Conservation (phyloP, 1,140 invertebrate genomes). For the Penaeus chinensis region DNA sequence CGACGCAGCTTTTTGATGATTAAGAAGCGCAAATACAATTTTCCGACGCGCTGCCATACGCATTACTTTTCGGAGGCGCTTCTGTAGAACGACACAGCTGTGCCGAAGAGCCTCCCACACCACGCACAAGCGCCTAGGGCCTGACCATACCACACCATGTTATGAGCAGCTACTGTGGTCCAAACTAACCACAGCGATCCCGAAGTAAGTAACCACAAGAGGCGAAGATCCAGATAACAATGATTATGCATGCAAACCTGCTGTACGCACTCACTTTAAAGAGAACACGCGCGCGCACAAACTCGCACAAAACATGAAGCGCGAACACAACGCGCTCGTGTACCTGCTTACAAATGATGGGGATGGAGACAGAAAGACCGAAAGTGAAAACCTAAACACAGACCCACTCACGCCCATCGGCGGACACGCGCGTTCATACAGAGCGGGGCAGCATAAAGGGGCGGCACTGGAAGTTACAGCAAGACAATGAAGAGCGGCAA, state of each 20-base stretch:
- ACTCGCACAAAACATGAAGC: neutral
- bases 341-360: neutral
- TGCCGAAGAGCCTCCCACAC: too few species aligned
- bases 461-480: neutral
- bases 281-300: neutral
- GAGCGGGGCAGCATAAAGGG: neutral
- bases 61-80: too few species aligned
- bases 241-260: too few species aligned
- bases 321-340: neutral
- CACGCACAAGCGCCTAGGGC: too few species aligned
- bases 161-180: too few species aligned
- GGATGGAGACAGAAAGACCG: neutral
- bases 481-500: slow-evolving; percentile 14
- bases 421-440: slow-evolving; percentile 20
- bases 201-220: too few species aligned
- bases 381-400: neutral
- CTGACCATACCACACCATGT: too few species aligned
- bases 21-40: too few species aligned
- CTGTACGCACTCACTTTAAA: neutral
- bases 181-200: too few species aligned
- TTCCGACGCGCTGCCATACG: too few species aligned
- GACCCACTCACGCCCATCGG: neutral
- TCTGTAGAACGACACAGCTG: too few species aligned
- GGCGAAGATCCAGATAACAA: too few species aligned
- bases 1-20: neutral